Evolutionary conservation across 2,797 vertebrate genomes (phyloP).

Genomic region (Enteromius treurensis): DNA sequence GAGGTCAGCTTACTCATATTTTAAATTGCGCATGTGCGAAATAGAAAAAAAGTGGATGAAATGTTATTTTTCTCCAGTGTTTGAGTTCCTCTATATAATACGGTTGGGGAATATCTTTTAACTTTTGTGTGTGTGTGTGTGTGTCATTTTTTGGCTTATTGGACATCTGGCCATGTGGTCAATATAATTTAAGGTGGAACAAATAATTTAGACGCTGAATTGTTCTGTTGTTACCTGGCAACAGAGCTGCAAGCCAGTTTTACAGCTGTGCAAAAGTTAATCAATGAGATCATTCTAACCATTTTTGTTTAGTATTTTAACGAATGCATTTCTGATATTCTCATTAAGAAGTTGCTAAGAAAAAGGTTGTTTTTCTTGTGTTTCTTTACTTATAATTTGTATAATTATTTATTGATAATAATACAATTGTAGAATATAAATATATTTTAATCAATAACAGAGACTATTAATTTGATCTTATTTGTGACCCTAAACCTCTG

Average conservation of each 20-base stretch:
- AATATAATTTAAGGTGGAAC: constrained; percentile 19
- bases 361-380: not conserved
- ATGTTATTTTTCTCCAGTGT: not conserved
- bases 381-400: not conserved
- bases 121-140: not conserved
- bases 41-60: not conserved
- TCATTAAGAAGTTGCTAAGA: not conserved
- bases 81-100: not conserved
- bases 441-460: not conserved
- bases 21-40: not conserved
- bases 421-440: too few species aligned
- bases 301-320: not conserved
- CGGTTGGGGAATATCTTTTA: not conserved
- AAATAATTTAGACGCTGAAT: not conserved
- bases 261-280: not conserved
- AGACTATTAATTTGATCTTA: not conserved
- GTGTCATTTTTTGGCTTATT: not conserved
- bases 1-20: constrained; percentile 4
- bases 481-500: not conserved
- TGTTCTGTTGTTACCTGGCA: constrained; percentile 11
- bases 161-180: not conserved
- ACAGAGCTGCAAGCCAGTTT: not conserved
- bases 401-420: not conserved
- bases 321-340: not conserved
- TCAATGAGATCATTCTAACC: not conserved